A percentile compares a stretch with the other conserved stretches of the same genome.
Conservation (phyloP, 2,888 invertebrate species). For the Spodoptera exigua region DNA sequence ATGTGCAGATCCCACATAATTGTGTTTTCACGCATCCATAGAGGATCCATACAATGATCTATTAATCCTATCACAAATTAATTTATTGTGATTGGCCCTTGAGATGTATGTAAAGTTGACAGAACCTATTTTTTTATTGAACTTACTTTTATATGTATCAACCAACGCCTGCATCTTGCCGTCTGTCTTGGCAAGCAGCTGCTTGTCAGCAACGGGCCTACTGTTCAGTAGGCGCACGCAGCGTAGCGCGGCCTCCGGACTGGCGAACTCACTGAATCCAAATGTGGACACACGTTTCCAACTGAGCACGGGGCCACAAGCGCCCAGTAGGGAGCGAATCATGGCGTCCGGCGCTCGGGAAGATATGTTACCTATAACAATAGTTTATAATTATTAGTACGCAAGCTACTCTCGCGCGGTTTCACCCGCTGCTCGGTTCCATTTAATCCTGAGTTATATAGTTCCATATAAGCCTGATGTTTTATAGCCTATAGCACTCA, state of each 20-base stretch:
- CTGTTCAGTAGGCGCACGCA: conserved; percentile 98
- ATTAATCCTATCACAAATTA: too few species aligned
- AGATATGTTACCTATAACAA: conserved; percentile 88
- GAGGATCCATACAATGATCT: too few species aligned
- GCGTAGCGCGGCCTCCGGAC: conserved; percentile 97
- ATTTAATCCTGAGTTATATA: too few species aligned
- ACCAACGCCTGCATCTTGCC: conserved; percentile 98
- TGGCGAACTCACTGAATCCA: conserved; percentile 98
- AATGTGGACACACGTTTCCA: conserved; percentile 99
- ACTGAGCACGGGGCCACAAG: conserved; percentile 97
- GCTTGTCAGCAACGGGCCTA: conserved; percentile 97
- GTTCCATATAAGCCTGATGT: too few species aligned
- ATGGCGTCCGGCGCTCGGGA: conserved; percentile 98
- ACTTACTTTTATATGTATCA: conserved; percentile 96
- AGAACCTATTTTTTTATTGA: too few species aligned
- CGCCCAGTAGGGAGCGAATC: conserved; percentile 96
- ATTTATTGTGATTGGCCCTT: too few species aligned
- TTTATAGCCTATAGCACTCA: too few species aligned
- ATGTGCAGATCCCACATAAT: too few species aligned
- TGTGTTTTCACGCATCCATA: too few species aligned
- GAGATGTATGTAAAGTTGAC: too few species aligned
- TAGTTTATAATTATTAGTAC: not conserved
- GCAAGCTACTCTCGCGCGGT: too few species aligned
- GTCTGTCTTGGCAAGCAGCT: conserved; percentile 98
- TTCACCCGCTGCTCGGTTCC: too few species aligned